Percentiles rank a stretch among this genome's conserved stretches.
Evolutionary conservation across 2,113 vertebrate genomes (phyloP).

Genomic region (Dromas ardeola): DNA sequence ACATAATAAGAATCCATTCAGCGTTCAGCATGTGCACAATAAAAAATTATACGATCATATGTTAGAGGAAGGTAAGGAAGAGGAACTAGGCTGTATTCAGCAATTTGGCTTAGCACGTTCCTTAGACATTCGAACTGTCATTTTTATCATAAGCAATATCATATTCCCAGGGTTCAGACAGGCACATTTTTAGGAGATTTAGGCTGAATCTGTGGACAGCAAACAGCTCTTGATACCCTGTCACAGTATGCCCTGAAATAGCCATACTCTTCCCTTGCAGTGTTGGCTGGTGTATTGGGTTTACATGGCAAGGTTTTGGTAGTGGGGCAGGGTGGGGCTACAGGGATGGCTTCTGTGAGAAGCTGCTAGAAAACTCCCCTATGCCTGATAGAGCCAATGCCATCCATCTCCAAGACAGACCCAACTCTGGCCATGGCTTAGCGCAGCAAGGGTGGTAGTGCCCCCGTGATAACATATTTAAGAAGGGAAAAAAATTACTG

Average conservation of each 20-base stretch:
- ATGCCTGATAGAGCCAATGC: background rate
- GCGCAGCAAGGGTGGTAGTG: background rate
- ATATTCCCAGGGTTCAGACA: background rate
- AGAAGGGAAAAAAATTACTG: background rate
- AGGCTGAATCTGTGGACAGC: background rate
- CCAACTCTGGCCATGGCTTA: background rate
- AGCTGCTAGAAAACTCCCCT: background rate
- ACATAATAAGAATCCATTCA: background rate
- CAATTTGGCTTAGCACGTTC: background rate
- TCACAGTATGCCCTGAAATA: background rate
- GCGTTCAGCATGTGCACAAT: background rate
- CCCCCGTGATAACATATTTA: background rate
- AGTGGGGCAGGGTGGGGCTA: rapidly evolving
- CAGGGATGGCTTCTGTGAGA: background rate
- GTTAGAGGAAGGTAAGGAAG: background rate
- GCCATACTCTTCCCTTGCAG: background rate
- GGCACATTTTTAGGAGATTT: background rate
- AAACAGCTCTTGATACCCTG: background rate
- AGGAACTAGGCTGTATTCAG: background rate
- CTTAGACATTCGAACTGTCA: background rate
- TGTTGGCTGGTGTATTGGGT: background rate
- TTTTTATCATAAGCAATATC: background rate
- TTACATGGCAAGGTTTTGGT: background rate
- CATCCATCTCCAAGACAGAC: background rate
- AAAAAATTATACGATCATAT: background rate